These are phyloP conservation scores for Muricea muricata DNA, from an alignment of 92 coral and sea anemone species.

Conservation along the genomic window DNA sequence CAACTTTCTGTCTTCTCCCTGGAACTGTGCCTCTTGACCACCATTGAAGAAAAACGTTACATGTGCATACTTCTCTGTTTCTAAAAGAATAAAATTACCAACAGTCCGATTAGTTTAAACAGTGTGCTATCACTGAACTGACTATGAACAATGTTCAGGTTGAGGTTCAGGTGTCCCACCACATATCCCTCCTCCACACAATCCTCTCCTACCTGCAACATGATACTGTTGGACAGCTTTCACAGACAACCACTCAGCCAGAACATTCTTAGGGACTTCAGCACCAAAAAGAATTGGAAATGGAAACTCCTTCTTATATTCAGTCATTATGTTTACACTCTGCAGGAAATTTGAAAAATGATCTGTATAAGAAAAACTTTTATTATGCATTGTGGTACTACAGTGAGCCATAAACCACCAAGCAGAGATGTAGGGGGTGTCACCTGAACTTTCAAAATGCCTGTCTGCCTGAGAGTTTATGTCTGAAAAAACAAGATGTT, in stretches of 20 bases:
- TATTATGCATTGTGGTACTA: no score
- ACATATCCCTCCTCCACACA: no score
- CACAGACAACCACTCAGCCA: conserved; percentile 91
- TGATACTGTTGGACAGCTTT: conserved; percentile 85
- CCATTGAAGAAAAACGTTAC: conserved; percentile 99
- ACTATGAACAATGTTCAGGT: no score
- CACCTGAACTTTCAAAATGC: no score
- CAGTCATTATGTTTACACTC: conserved; percentile 74
- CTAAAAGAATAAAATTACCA: conserved; percentile 52
- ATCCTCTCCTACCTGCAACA: conserved; percentile 77
- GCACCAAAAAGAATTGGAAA: conserved; percentile 88
- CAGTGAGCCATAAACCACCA: no score
- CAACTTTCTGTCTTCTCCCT: conserved; percentile 82
- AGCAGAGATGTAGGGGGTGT: no score
- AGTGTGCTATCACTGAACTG: no score
- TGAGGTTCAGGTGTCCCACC: no score
- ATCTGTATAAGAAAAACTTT: not conserved
- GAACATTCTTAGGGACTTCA: conserved; percentile 91
- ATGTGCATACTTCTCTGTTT: conserved; percentile 98
- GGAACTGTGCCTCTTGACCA: conserved; percentile 90
- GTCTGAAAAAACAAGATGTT: no score
- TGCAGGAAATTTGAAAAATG: not conserved
- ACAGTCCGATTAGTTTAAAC: no score
- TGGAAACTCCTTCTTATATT: conserved; percentile 96
- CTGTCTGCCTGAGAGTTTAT: no score